Conservation (phyloP, 2,888 invertebrate species). For the Psococerastis gibbosa region DNA sequence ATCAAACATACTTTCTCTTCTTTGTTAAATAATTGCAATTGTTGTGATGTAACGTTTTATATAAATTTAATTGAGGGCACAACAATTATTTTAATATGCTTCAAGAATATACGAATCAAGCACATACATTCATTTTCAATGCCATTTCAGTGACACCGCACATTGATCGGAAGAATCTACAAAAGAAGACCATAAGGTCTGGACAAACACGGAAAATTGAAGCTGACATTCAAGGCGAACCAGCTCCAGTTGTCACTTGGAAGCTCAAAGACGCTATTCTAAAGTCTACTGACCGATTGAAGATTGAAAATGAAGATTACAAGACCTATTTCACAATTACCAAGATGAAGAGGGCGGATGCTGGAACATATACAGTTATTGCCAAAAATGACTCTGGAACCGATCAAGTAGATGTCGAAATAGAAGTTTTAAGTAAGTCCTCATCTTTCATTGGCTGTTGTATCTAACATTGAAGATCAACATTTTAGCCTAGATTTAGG, state of each 20-base stretch:
- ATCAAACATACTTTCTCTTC: too few relatives aligned
- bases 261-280: constrained; percentile 50
- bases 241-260: constrained; percentile 88
- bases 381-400: constrained; percentile 88
- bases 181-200: constrained; percentile 69
- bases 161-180: constrained; percentile 86
- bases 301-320: constrained; percentile 79
- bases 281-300: constrained; percentile 45
- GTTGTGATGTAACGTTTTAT: too few relatives aligned
- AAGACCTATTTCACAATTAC: constrained; percentile 71
- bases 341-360: constrained; percentile 66
- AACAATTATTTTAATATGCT: too few relatives aligned
- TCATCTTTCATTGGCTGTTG: too few relatives aligned
- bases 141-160: constrained; percentile 67
- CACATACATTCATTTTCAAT: too few relatives aligned
- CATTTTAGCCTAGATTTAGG: too few relatives aligned
- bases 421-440: constrained; percentile 35
- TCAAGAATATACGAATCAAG: too few relatives aligned
- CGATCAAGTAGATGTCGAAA: constrained; percentile 77
- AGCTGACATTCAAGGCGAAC: constrained; percentile 88
- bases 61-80: too few relatives aligned
- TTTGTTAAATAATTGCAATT: too few relatives aligned
- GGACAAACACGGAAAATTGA: constrained; percentile 80
- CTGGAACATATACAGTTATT: constrained; percentile 73
- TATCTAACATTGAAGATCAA: too few relatives aligned